Evolutionary conservation across 2,888 invertebrate genomes (phyloP).

Genomic region (Plutella xylostella): DNA sequence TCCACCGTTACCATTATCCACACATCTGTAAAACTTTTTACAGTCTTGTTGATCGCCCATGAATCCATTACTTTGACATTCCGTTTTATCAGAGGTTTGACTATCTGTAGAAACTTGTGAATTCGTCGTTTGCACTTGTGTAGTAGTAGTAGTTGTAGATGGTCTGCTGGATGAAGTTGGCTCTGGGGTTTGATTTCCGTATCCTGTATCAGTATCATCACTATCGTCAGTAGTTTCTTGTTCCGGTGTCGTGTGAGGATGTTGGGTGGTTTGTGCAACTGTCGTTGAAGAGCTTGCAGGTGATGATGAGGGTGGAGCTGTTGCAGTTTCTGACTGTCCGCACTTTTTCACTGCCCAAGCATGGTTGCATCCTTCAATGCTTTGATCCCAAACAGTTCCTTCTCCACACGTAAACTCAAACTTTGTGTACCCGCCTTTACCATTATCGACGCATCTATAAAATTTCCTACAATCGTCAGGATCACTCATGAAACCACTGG

Average conservation of each 20-base stretch:
- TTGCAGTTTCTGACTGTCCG: constrained; percentile 21
- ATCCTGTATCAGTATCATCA: constrained; percentile 17
- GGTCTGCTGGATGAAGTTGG: background rate
- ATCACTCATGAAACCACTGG: constrained; percentile 72
- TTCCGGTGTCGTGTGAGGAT: constrained; percentile 17
- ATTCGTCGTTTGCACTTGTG: background rate
- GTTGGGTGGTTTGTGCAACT: constrained; percentile 13
- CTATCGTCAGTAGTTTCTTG: background rate
- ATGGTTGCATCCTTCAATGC: constrained; percentile 69
- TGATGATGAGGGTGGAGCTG: background rate
- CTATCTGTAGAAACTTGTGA: background rate
- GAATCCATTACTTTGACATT: constrained; percentile 69
- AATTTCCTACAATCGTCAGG: constrained; percentile 72
- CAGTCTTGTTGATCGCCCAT: constrained; percentile 68
- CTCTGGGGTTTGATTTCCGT: constrained; percentile 17
- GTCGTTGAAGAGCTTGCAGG: constrained; percentile 14
- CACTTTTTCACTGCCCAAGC: constrained; percentile 57
- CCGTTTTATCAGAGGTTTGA: constrained; percentile 15
- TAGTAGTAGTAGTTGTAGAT: background rate
- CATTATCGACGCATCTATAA: constrained; percentile 72
- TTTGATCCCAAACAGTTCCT: constrained; percentile 73
- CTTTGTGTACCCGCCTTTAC: constrained; percentile 46
- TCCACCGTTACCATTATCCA: constrained; percentile 42
- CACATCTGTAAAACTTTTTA: constrained; percentile 70
- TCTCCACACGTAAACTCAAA: constrained; percentile 69